Conservation (phyloP, 2,888 invertebrate species). For the Ennomos fuscantarius region DNA sequence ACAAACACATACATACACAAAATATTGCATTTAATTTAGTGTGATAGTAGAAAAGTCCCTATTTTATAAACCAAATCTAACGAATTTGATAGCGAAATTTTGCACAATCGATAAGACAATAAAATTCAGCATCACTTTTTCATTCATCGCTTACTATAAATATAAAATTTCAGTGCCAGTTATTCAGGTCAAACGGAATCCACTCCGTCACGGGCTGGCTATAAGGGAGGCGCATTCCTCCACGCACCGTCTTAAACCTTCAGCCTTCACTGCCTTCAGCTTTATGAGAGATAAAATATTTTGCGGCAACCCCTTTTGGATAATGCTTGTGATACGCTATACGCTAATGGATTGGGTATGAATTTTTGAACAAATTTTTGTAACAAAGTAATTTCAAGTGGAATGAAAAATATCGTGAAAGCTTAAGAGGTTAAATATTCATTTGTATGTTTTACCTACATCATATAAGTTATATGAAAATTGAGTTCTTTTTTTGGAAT, state of each 20-base stretch:
- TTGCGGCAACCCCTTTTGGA: slow-evolving; percentile 34
- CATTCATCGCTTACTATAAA: slow-evolving; percentile 22
- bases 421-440: background rate
- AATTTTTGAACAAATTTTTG: slow-evolving; percentile 23
- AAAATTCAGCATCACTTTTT: slow-evolving; percentile 10
- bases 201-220: slow-evolving; percentile 33
- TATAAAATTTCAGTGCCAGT: slow-evolving; percentile 42
- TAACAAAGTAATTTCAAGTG: background rate
- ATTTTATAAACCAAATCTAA: too few species aligned
- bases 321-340: slow-evolving; percentile 5
- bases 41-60: too few species aligned
- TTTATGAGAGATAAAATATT: slow-evolving; percentile 41
- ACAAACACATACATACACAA: too few species aligned
- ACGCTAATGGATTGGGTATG: slow-evolving; percentile 31
- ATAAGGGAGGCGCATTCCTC: slow-evolving; percentile 37
- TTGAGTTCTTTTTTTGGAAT: too few species aligned
- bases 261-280: slow-evolving; percentile 12
- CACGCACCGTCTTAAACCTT: slow-evolving; percentile 33
- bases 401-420: background rate
- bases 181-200: slow-evolving; percentile 44
- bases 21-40: too few species aligned
- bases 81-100: too few species aligned
- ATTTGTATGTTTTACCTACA: too few species aligned
- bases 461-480: too few species aligned
- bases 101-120: slow-evolving; percentile 8